Evolutionary conservation across 2,113 vertebrate species (phyloP).

Genomic region (Genyomyrus donnyi): DNA sequence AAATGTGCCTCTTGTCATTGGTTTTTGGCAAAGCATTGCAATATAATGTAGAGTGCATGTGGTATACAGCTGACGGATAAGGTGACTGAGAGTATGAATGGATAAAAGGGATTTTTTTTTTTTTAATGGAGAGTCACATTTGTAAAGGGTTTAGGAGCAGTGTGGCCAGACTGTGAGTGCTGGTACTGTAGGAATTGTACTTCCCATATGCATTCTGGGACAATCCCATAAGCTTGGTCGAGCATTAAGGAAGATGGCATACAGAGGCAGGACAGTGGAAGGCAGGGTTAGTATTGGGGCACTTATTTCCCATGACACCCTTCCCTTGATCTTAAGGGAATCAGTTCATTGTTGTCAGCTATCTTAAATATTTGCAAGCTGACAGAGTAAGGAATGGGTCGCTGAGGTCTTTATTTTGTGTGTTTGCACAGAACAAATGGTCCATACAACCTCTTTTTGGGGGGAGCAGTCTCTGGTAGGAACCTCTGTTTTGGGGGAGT

Average conservation of each 20-base stretch:
- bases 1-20: not conserved
- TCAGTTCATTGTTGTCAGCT: not conserved
- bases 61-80: not conserved
- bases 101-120: not conserved
- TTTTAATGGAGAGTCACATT: not conserved
- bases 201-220: not conserved
- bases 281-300: not conserved
- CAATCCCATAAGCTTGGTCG: not conserved
- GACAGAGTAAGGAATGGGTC: not conserved
- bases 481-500: not conserved
- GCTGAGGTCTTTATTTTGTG: not conserved
- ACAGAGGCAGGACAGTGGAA: not conserved
- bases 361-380: not conserved
- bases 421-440: not conserved
- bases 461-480: not conserved
- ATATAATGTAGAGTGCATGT: not conserved
- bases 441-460: not conserved
- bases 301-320: not conserved
- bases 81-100: not conserved
- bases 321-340: not conserved
- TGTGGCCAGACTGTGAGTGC: not conserved
- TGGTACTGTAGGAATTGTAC: not conserved
- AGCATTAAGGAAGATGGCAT: not conserved
- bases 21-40: not conserved
- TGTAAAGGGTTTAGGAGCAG: not conserved